Percentiles rank a stretch among this genome's conserved stretches.
Conservation (phyloP, 2,888 invertebrate species). For the Plagodis dolabraria region DNA sequence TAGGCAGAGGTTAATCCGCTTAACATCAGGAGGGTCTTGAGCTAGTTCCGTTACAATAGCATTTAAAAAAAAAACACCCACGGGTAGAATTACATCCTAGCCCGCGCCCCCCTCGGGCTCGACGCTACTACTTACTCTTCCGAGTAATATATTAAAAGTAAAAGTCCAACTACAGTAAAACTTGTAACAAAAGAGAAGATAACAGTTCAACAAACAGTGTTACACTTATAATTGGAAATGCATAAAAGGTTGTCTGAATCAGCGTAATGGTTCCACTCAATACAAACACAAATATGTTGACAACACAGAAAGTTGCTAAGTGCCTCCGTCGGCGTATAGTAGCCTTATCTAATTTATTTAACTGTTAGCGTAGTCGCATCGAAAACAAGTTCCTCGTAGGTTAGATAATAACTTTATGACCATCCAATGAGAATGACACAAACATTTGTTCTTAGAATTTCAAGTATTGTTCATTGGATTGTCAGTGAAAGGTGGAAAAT, state of each 20-base stretch:
- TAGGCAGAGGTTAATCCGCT: no score
- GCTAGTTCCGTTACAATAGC: no score
- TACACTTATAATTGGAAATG: constrained; percentile 22
- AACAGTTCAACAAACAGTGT: constrained; percentile 9
- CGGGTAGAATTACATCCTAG: no score
- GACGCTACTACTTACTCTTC: no score
- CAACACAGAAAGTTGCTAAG: constrained; percentile 69
- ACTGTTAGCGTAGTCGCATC: constrained; percentile 62
- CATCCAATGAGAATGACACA: constrained; percentile 3
- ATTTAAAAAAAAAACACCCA: no score
- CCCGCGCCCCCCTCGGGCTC: no score
- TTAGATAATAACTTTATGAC: constrained; percentile 36
- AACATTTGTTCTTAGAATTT: neutral
- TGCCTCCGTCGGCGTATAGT: constrained; percentile 59
- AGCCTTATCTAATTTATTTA: constrained; percentile 77
- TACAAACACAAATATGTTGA: constrained; percentile 68
- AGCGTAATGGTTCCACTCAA: constrained; percentile 53
- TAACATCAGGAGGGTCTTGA: no score
- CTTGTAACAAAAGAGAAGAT: neutral
- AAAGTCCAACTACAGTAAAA: constrained; percentile 2
- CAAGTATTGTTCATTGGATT: no score
- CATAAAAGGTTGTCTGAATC: constrained; percentile 35
- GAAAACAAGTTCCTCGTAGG: constrained; percentile 60
- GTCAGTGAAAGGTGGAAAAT: neutral
- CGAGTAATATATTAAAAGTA: neutral